Conservation (phyloP, 2,797 vertebrate species). For the Epinephelus awoara region DNA sequence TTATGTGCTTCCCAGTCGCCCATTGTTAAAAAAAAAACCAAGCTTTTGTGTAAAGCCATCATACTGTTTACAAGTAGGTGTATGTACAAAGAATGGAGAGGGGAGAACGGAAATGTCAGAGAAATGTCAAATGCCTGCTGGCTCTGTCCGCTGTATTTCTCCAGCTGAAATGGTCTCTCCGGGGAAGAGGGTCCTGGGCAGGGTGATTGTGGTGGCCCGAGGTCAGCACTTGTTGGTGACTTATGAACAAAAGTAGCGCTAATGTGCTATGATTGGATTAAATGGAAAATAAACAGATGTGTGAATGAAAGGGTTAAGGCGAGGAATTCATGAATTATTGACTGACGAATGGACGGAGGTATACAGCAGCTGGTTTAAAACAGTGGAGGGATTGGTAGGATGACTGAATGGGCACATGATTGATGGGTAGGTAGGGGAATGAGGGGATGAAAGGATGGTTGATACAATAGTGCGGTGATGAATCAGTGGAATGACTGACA, state of each 20-base stretch:
- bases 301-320: slow-evolving; percentile 15
- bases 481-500: slow-evolving; percentile 14
- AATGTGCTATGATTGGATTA: slow-evolving; percentile 44
- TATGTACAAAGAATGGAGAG: slow-evolving; percentile 79
- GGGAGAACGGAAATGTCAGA: slow-evolving; percentile 85
- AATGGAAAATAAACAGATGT: slow-evolving; percentile 35
- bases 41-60: slow-evolving; percentile 83
- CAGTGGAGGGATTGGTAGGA: background rate
- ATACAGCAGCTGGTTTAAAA: slow-evolving; percentile 6
- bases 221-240: slow-evolving; percentile 68
- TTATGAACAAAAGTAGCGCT: slow-evolving; percentile 51
- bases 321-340: slow-evolving; percentile 43
- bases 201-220: slow-evolving; percentile 61
- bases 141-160: slow-evolving; percentile 76
- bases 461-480: slow-evolving; percentile 2
- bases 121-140: slow-evolving; percentile 88
- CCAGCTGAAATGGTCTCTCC: slow-evolving; percentile 75
- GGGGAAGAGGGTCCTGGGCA: slow-evolving; percentile 66
- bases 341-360: slow-evolving; percentile 24
- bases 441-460: slow-evolving; percentile 2
- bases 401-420: background rate
- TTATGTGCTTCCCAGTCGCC: slow-evolving; percentile 77
- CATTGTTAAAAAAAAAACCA: slow-evolving; percentile 73
- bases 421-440: background rate
- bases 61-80: slow-evolving; percentile 82